These are phyloP conservation scores for Neolamprologus sp. DNA, from an alignment of 2,113 vertebrate genomes.

Conservation along the genomic window DNA sequence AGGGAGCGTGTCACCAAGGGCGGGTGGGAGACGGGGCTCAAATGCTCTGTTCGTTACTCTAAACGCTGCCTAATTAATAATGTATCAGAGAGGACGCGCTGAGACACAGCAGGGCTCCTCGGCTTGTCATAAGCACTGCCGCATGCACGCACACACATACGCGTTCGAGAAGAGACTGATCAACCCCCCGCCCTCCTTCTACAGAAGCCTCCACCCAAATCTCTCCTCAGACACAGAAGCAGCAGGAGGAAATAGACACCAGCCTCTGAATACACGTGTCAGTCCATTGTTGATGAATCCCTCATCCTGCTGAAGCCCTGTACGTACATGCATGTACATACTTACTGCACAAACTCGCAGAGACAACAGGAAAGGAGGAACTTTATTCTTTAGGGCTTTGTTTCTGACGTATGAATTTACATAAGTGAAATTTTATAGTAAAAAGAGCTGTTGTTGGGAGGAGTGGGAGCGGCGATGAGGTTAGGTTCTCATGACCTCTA, in stretches of 20 bases:
- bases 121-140: constrained; percentile 45
- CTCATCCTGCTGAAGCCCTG: not conserved
- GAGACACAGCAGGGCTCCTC: constrained; percentile 54
- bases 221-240: constrained; percentile 25
- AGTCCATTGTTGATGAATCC: constrained; percentile 13
- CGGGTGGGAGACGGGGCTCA: constrained; percentile 41
- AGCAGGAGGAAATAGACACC: constrained; percentile 9
- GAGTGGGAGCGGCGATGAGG: not conserved
- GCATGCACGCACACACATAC: constrained; percentile 19
- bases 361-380: constrained; percentile 20
- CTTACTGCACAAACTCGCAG: not conserved
- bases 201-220: constrained; percentile 13
- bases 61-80: constrained; percentile 74
- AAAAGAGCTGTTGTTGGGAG: not conserved
- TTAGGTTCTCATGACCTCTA: not conserved
- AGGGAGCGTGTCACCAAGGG: constrained; percentile 54
- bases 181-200: constrained; percentile 12
- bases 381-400: constrained; percentile 40
- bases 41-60: constrained; percentile 71
- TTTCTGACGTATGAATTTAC: constrained; percentile 44
- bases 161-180: constrained; percentile 27
- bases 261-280: not conserved
- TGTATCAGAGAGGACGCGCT: constrained; percentile 66
- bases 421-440: constrained; percentile 53
- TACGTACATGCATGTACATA: not conserved